Base-by-base conservation (phyloP, 2,113 vertebrate species). In the Psittacula cyanocephala region DNA sequence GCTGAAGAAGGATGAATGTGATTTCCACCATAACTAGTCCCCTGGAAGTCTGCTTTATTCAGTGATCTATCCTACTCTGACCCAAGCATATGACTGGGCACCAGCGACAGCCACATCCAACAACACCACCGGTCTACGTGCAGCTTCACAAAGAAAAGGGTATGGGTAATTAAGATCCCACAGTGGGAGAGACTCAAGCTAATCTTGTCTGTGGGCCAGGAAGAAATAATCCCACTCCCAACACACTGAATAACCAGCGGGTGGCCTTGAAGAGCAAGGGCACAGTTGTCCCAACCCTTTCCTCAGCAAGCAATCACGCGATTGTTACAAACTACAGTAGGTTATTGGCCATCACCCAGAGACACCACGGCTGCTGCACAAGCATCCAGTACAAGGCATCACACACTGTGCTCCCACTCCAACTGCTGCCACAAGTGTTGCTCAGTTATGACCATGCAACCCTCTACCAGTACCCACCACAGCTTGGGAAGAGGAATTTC, bases 141-240 rank as follows among this genome's bases (percentile, higher is more conserved):
- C 90, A 79, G 52, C 47, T 91, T 75, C 65, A 52, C 55, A 64
- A 13, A 46, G 14, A 89, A 68, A 91, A 81, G 60, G 27, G 31
- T 33, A 74, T 0, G 27, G 39, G 27, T 68, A 88, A 81, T 68
- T 83, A 83, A 86, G 60, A 67, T 55, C 39, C 85, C 0, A 0
- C 70, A 91, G 53, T 3, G 13, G 31, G 46, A 81, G 46, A 81
- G 35, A 60, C 74, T 91, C 23, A 44, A 79, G 27, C 52, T 55
- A 43, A 81, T 86, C 72, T 68, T 50, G 60, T 67, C 79, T 28
- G 39, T 20, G 20, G 52, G 91, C 77, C 92, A 92, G 60, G 35
- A 92, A 89, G 81, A 89, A 95, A 95, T 44, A 89, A 93, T 92
- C 86, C 65, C 29, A 52, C 57, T 88, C 44, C 47, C 57, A 89